Evolutionary conservation across 2,113 vertebrate species (phyloP).

Genomic region (Gobio gobio): DNA sequence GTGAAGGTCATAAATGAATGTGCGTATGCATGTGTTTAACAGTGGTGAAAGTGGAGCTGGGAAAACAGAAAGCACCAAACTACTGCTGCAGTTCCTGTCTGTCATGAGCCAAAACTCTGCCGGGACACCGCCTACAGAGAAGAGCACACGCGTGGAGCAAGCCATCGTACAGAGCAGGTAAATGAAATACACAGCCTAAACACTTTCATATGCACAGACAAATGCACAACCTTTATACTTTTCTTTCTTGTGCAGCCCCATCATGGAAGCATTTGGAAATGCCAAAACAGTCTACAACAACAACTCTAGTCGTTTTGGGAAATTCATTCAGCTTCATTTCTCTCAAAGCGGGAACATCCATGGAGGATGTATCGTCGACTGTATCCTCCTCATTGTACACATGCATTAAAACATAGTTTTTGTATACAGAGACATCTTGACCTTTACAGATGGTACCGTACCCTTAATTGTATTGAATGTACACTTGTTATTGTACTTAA

Average conservation of each 20-base stretch:
- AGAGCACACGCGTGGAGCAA: constrained; percentile 83
- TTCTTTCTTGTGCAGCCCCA: constrained; percentile 77
- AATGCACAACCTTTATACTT: background rate
- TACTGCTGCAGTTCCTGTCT: constrained; percentile 89
- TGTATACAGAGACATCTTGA: background rate
- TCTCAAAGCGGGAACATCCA: constrained; percentile 89
- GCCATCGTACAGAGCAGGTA: constrained; percentile 94
- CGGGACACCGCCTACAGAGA: constrained; percentile 75
- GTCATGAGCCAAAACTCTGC: constrained; percentile 89
- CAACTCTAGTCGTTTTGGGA: constrained; percentile 92
- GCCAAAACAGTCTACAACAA: constrained; percentile 95
- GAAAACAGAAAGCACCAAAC: constrained; percentile 92
- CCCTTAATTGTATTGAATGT: background rate
- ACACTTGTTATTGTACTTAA: background rate
- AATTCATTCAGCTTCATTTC: constrained; percentile 93
- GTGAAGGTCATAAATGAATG: constrained; percentile 43
- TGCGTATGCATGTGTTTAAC: constrained; percentile 48
- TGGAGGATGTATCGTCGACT: constrained; percentile 89
- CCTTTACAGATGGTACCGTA: background rate
- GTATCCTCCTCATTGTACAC: constrained; percentile 81
- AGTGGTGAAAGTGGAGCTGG: constrained; percentile 92
- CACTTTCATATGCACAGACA: background rate
- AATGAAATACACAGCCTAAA: background rate
- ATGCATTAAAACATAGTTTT: background rate
- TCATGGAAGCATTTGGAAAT: constrained; percentile 92